A percentile compares a stretch with the other conserved stretches of the same genome.
Evolutionary conservation across 1,140 invertebrate genomes (phyloP).

Genomic region (Sipha flava): DNA sequence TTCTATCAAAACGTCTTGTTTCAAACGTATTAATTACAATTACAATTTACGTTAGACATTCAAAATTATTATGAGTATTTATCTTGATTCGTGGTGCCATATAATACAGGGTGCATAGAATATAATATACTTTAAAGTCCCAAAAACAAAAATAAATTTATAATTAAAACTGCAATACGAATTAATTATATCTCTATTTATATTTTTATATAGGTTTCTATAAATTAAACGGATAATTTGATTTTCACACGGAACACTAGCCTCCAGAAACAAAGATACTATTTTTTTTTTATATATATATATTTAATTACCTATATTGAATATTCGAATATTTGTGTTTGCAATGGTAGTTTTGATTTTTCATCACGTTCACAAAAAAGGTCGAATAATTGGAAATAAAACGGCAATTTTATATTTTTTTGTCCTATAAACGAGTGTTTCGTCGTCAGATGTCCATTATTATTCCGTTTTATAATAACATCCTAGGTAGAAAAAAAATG

Average conservation of each 20-base stretch:
- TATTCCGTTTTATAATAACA: neutral
- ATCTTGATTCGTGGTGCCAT: too few species aligned
- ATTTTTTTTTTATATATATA: neutral
- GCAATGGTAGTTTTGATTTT: neutral
- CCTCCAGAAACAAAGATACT: neutral
- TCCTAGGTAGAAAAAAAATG: neutral
- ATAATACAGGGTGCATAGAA: too few species aligned
- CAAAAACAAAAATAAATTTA: neutral
- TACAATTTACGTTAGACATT: too few species aligned
- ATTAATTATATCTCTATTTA: neutral
- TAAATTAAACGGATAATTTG: neutral
- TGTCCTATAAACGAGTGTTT: neutral
- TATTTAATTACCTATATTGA: neutral
- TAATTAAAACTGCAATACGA: neutral
- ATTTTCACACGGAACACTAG: neutral
- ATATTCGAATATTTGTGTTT: neutral
- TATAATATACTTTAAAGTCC: neutral
- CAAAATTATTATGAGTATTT: too few species aligned
- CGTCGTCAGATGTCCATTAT: neutral
- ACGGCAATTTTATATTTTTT: neutral
- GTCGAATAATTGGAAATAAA: neutral
- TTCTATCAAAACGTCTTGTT: too few species aligned
- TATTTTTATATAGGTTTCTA: too few species aligned
- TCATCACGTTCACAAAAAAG: neutral
- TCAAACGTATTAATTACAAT: too few species aligned